Conservation (phyloP, 2,888 invertebrate species). For the Amphipoea lucens region DNA sequence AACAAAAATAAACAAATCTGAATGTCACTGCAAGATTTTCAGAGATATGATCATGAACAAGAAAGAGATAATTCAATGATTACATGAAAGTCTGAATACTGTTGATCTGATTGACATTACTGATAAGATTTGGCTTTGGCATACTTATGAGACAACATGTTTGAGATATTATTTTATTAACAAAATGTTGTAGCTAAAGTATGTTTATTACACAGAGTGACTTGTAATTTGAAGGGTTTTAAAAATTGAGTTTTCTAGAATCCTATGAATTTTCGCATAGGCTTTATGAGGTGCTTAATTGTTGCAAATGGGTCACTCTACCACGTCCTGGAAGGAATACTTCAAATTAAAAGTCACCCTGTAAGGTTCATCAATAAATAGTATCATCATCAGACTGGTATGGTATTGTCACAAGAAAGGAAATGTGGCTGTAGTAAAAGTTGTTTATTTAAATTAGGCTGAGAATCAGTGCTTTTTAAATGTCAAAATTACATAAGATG, state of each 20-base stretch:
- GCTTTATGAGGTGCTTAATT: not conserved
- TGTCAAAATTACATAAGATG: too few relatives aligned
- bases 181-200: not conserved
- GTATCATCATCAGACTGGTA: not conserved
- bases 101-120: constrained; percentile 22
- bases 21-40: not conserved
- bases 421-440: too few relatives aligned
- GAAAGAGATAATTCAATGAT: constrained; percentile 22
- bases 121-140: constrained; percentile 34
- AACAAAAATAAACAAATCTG: not conserved
- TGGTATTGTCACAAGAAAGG: not conserved
- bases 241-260: not conserved
- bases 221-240: not conserved
- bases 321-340: not conserved
- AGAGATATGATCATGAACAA: constrained; percentile 13
- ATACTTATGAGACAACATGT: constrained; percentile 8
- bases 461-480: too few relatives aligned
- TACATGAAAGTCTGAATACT: constrained; percentile 6
- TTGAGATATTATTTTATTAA: constrained; percentile 19
- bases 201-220: not conserved
- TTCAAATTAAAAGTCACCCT: not conserved
- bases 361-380: not conserved
- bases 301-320: not conserved
- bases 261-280: not conserved
- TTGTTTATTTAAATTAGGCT: too few relatives aligned